Evolutionary conservation across 2,888 invertebrate species (phyloP).

Genomic region (Aplocera efformata): DNA sequence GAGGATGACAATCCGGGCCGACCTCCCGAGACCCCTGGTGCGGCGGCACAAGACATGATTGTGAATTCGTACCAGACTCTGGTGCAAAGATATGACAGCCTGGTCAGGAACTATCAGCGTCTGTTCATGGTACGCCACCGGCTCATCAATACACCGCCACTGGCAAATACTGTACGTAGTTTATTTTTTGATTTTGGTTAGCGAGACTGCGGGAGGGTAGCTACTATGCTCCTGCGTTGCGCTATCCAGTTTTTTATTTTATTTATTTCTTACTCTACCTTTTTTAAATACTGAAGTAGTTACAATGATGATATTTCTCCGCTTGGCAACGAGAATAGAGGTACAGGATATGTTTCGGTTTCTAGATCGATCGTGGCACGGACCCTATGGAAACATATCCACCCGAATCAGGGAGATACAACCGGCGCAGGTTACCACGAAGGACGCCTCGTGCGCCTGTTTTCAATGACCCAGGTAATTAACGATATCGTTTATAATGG

Average conservation of each 20-base stretch:
- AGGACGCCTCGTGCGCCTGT: constrained; percentile 31
- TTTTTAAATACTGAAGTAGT: too few species aligned
- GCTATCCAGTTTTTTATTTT: constrained; percentile 12
- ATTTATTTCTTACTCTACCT: too few species aligned
- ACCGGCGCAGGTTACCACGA: constrained; percentile 12
- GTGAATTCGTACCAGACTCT: constrained; percentile 74
- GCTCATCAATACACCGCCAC: constrained; percentile 59
- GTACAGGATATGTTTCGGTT: constrained; percentile 5
- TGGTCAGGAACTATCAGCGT: constrained; percentile 74
- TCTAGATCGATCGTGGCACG: constrained; percentile 84
- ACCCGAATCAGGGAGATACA: constrained; percentile 14
- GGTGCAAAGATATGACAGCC: constrained; percentile 73
- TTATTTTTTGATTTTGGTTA: constrained; percentile 23
- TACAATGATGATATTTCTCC: too few species aligned
- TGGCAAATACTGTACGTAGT: constrained; percentile 61
- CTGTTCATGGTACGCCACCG: constrained; percentile 73
- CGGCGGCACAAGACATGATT: constrained; percentile 65
- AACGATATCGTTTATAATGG: too few species aligned
- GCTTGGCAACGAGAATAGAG: too few species aligned
- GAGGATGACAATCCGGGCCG: constrained; percentile 24
- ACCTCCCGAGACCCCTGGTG: constrained; percentile 44
- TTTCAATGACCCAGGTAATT: constrained; percentile 38
- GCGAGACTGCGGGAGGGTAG: constrained; percentile 15
- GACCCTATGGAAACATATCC: constrained; percentile 84
- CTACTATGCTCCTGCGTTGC: constrained; percentile 8